Evolutionary conservation across 1,140 invertebrate genomes (phyloP).

Genomic region (Heliconius hermathena): DNA sequence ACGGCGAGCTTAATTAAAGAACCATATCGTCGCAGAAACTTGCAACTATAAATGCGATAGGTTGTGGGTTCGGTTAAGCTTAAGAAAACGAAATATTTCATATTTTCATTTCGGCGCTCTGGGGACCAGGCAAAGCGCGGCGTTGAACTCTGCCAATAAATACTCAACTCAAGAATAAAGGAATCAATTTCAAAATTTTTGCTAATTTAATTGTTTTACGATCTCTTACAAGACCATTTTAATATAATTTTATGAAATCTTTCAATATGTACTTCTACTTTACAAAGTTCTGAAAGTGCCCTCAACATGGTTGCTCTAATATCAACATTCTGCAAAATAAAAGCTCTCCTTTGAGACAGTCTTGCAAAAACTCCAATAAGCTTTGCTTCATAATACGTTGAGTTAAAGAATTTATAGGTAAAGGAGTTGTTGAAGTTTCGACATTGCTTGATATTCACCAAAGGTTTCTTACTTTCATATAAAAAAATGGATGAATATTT

Average conservation of each 20-base stretch:
- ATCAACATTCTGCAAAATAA: conserved; percentile 24
- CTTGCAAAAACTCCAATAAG: conserved; percentile 28
- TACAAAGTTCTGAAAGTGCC: conserved; percentile 18
- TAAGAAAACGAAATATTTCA: too few species aligned
- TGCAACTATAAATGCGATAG: too few species aligned
- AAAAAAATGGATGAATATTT: neutral
- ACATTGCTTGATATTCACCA: neutral
- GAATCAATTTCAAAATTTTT: too few species aligned
- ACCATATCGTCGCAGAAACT: too few species aligned
- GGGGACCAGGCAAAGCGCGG: too few species aligned
- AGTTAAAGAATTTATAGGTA: conserved; percentile 18
- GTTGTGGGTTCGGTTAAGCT: too few species aligned
- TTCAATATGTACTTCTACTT: neutral
- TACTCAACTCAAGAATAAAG: too few species aligned
- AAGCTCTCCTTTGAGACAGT: conserved; percentile 23
- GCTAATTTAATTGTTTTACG: too few species aligned
- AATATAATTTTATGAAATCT: neutral
- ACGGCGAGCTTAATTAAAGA: too few species aligned
- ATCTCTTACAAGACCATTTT: too few species aligned
- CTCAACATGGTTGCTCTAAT: conserved; percentile 14
- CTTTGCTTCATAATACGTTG: conserved; percentile 12
- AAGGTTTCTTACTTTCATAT: neutral
- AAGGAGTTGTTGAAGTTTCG: neutral
- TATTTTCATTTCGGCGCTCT: too few species aligned
- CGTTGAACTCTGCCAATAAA: too few species aligned